Evolutionary conservation across 2,888 invertebrate species (phyloP), one percentile per base, ranked within the genome.

Genomic region (Cabera pusaria): DNA sequence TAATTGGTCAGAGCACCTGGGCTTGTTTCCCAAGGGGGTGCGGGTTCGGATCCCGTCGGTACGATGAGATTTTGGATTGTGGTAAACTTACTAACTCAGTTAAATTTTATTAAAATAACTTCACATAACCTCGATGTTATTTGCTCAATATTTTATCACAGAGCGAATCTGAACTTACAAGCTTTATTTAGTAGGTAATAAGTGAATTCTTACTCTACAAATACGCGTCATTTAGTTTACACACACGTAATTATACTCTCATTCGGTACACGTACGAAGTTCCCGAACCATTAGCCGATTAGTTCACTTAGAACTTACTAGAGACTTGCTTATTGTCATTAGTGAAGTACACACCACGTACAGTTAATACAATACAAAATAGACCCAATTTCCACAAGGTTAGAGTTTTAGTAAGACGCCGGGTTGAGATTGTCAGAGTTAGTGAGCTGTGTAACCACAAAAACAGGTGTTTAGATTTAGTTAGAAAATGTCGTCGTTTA

Each of bases 271-370:
- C 60, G 50, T 57, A 52, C 48, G 47, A 67, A 71, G 51, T 72
- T 68, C 61, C 64, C 68, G 64, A 55, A 57, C 75, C 76, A 78
- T 79, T 80, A 80, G 73, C 54, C 71, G 76, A 81, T 82, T 81
- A 78, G 71, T 78, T 77, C 57, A 52, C 61, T 68, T 64, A 45
- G 45, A 59, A 59, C 57, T 58, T 52, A 53, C 63, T 52, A 58
- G 59, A 57, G 72, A 70, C 69, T 70, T 62, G 56, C 62, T 59
- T 60, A 69, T 60, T 62, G 61, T 63, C 57, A 53, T 65, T 58
- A 55, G 45, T 62, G 40, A 59, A 55, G 21, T 40, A 2, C 11
- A n/a, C 18, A 25, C 6, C 25, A 40, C 26, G 40, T 2, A 0
- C 28, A 29, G 3, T 14, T 1, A 1, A 2, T 6, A 1, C 7